These are phyloP conservation scores for Mantis religiosa DNA, from an alignment of 2,888 invertebrate species.

Conservation along the genomic window DNA sequence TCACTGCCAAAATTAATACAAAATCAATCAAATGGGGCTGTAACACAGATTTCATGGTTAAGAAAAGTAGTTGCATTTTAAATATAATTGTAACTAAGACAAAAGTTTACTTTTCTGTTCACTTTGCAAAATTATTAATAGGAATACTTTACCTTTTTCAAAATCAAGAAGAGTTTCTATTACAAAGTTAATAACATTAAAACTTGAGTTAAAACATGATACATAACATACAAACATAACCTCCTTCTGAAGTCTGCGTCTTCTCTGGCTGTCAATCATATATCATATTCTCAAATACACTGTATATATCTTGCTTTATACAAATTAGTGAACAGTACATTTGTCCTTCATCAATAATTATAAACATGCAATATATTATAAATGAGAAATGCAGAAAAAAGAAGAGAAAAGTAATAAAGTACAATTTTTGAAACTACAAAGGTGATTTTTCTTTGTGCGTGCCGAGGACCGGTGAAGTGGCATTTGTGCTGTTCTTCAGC, in stretches of 20 bases:
- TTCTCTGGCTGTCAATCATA: conserved; percentile 25
- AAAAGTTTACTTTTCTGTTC: not conserved
- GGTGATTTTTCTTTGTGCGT: conserved; percentile 37
- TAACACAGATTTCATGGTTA: not conserved
- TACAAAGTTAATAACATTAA: not conserved
- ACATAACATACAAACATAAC: not conserved
- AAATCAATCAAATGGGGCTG: not conserved
- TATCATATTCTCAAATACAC: not conserved
- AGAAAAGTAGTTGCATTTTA: not conserved
- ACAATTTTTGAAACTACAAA: conserved; percentile 1
- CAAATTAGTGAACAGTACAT: conserved; percentile 30
- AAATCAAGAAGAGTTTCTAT: not conserved
- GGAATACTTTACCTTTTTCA: not conserved
- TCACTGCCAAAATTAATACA: not conserved
- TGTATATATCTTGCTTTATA: conserved; percentile 9
- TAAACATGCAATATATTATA: not conserved
- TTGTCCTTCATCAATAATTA: conserved; percentile 30
- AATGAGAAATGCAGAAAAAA: not conserved
- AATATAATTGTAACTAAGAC: not conserved
- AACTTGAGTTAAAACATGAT: too few relatives aligned
- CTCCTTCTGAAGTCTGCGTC: not conserved
- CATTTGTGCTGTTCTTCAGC: conserved; percentile 34
- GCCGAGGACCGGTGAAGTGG: conserved; percentile 48
- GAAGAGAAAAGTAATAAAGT: not conserved
- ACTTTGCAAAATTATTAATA: not conserved